Base-by-base conservation (phyloP, 2,797 vertebrate species). In the Rhynchonycteris naso region DNA sequence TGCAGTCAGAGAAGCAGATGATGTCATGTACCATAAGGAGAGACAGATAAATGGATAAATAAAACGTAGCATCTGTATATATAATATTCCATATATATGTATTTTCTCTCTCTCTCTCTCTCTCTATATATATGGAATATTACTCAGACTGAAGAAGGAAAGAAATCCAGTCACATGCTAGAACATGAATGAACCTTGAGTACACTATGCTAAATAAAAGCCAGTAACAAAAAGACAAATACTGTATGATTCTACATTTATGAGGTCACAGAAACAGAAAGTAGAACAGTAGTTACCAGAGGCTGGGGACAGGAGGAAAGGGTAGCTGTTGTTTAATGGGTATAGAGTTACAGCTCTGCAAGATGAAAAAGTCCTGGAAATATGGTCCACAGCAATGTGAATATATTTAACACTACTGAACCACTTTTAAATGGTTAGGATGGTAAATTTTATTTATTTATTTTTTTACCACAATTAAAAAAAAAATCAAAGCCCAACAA, bases 191-290 rank as follows among this genome's bases (percentile, higher is more conserved):
- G 33, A 82, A 61, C 21, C 50, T 50, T 93, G 52, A 91, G 38
- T 47, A 63, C 52, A 83, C 43, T 90, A 83, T 19, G 19, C 71
- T 82, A 93, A 65, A 50, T 85, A 54, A 94, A 90, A 93, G 43
- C 43, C 54, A 80, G 15, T 85, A 80, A 68, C 50, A 79, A 78
- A 93, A 87, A 79, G 75, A 93, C 65, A 78, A 81, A 66, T 30
- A 78, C 3, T 30, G 7, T 75, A 83, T 65, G 22, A 84, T 33
- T 74, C 43, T 28, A 87, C 22, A 79, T 71, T 65, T 10, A 58
- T 58, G 33, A 89, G 54, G 63, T 89, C 61, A 81, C 0, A 90
- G 58, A 93, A 84, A 80, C 28, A 66, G 28, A 66, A 95, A 93
- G 56, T 1, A 66, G 38, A 84, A 91, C 38, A 30, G 68, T 38